Base-by-base conservation (phyloP, 1,140 invertebrate species). In the Pseudomyrmex sp. region DNA sequence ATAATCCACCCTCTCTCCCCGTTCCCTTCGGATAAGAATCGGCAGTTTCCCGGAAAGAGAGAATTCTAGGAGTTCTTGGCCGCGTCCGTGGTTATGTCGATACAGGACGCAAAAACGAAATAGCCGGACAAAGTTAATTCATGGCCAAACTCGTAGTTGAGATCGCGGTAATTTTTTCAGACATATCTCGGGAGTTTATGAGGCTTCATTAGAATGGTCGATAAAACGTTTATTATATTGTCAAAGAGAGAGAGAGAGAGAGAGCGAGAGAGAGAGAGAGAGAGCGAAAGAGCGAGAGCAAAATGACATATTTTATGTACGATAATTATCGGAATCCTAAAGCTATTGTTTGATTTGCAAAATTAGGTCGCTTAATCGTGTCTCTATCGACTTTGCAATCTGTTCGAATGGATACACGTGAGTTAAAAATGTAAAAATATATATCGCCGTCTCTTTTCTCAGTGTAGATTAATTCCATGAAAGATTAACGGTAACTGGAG, bases 21-120 rank as follows among this genome's bases (percentile, higher is more conserved):
- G 46, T 52, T 23, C 65, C 48, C 48, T 66, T 59, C 50, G 73
- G 85, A 86, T 89, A 89, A 89, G 82, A 69, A 88, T 88, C 88
- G 70, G 23, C 18, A 56, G 46, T 52, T 84, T 61, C 69, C 12
- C 48, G 46, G 20, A 63, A 88, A 18, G 73, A 89, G 68, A 69
- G 82, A 82, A 20, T 82, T 74, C 73, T n/a, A 62, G 50, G 20
- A 79, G 70, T 26, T 79, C 62, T 54, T 0, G 12, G 15, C 26
- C 26, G 26, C 50, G 76, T 76, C 68, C 46, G 65, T 68, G 82
- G 75, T 59, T 50, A 13, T 48, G 52, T 84, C 74, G 65, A 82
- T 83, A 75, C 70, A 70, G 54, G 44, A 54, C 59, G 50, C 73
- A 85, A 82, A 44, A 69, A 54, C 15, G 61, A 62, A 69, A 72